These are phyloP conservation scores for Pipistrellus pygmaeus DNA, from an alignment of 2,797 vertebrate species.

Conservation along the genomic window DNA sequence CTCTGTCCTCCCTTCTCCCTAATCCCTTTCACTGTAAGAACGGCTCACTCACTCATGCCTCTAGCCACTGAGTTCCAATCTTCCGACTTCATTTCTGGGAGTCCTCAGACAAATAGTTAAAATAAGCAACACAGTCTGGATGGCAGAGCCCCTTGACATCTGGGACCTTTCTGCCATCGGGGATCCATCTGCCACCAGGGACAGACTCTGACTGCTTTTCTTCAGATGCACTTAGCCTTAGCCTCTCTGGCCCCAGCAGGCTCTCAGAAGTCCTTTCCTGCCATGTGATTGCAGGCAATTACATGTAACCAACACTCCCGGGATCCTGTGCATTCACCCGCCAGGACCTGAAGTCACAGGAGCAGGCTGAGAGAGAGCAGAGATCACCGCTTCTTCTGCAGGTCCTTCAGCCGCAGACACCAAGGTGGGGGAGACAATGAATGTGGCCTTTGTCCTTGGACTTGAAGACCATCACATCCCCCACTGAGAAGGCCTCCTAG, in stretches of 20 bases:
- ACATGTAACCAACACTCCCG: background rate
- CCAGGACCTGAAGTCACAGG: background rate
- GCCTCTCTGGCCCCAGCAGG: slow-evolving; percentile 23
- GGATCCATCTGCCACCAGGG: background rate
- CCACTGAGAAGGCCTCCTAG: background rate
- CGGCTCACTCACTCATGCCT: background rate
- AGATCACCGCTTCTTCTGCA: background rate
- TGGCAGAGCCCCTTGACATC: slow-evolving; percentile 40
- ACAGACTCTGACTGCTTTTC: slow-evolving; percentile 35
- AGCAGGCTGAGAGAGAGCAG: slow-evolving; percentile 2
- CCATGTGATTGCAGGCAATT: slow-evolving; percentile 52
- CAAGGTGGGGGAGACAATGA: background rate
- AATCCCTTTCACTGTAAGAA: background rate
- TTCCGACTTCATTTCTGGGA: slow-evolving; percentile 39
- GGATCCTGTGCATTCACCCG: background rate
- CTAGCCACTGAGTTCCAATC: background rate
- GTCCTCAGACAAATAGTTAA: slow-evolving; percentile 37
- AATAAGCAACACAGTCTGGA: background rate
- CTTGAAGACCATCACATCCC: background rate
- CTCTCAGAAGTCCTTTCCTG: slow-evolving; percentile 13
- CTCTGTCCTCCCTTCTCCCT: background rate
- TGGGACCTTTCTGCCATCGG: background rate
- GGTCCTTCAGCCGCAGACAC: background rate
- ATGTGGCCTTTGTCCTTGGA: background rate
- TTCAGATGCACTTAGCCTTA: slow-evolving; percentile 61